Conservation (phyloP, 2,113 vertebrate species). For the Microtus ochrogaster region DNA sequence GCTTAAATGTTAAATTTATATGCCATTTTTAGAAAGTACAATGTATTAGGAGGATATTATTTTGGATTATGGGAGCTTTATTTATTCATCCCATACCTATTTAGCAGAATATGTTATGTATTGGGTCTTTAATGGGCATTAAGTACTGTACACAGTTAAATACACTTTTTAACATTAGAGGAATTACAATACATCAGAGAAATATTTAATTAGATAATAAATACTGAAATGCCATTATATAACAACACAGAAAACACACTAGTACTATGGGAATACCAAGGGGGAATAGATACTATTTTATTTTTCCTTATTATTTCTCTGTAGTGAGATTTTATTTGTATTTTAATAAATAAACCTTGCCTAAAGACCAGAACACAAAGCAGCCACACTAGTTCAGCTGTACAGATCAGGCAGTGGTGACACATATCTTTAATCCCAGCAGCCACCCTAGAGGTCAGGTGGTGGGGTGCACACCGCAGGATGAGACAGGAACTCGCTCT, state of each 20-base stretch:
- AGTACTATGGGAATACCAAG: background rate
- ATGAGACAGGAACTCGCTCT: no score
- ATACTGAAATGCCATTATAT: background rate
- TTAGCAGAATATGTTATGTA: background rate
- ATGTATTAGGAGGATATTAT: background rate
- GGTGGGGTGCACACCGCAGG: no score
- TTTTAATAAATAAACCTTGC: no score
- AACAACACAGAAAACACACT: background rate
- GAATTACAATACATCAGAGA: background rate
- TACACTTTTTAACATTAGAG: background rate
- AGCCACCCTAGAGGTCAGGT: no score
- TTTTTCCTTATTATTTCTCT: background rate
- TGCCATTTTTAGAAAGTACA: constrained; percentile 24
- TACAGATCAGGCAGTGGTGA: no score
- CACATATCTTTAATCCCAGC: no score
- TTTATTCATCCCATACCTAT: background rate
- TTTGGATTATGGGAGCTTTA: background rate
- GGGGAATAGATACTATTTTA: background rate
- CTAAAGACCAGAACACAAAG: no score
- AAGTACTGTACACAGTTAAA: background rate
- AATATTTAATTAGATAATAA: background rate
- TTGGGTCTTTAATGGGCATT: background rate
- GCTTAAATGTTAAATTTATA: background rate
- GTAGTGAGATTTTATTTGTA: no score
- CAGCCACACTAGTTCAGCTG: no score